Base-by-base conservation (phyloP, 2,888 invertebrate species). In the Apomyelois bistriatella region DNA sequence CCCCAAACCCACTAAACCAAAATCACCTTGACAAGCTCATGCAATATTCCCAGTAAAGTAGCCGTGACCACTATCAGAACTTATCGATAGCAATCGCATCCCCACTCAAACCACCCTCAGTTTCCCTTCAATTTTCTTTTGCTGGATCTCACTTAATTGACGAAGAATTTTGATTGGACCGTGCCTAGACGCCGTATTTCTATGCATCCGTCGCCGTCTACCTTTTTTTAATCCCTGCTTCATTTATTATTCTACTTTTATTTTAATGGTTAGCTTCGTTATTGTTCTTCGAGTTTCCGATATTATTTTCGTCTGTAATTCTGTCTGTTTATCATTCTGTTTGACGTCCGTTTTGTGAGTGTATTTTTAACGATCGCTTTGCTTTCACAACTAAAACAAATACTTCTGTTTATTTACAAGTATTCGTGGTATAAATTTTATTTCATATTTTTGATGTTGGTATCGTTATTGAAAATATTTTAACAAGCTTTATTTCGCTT, bases 101-200 rank as follows among this genome's bases (percentile, higher is more conserved):
- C 65, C 79, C 58, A 48, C 60, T 68, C 64, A 60, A 74, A 80
- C 74, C 79, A 81, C 87, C 85, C 89, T 83, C 81, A 82, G 85
- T 79, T 83, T 88, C 82, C 84, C 87, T 88, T 82, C 83, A 87
- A 87, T 89, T 89, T 90, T 89, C 86, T 85, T 89, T 87, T 85
- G 76, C 76, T 68, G 74, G 82, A 88, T 88, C 87, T 87, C 82
- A 78, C 82, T 89, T 90, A 90, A 90, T 90, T 90, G 89, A 85
- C 86, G 87, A 84, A 80, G 87, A 87, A 89, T 89, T 89, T 89
- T 89, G 89, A 90, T 90, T 90, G 88, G 88, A 85, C 81, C 67
- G 76, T 74, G 74, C 70, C 72, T 72, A 72, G 70, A 64, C 80
- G 83, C 83, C 22, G 84, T 86, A 85, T 87, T 84, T 83, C 87